These are phyloP conservation scores for Synanthedon tipuliformis DNA, from an alignment of 2,888 invertebrate genomes.

Conservation along the genomic window DNA sequence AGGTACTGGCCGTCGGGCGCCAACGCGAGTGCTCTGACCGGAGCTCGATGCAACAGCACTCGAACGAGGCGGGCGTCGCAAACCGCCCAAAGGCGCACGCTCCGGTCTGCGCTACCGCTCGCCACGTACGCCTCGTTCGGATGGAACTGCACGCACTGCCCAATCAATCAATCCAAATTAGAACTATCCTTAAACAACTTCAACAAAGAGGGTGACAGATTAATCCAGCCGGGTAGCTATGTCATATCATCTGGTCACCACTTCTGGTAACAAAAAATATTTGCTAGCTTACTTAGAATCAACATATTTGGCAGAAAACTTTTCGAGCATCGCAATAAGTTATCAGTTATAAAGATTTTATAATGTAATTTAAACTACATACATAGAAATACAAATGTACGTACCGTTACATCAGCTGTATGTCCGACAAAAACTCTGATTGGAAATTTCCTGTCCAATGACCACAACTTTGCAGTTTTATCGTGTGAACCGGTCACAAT, in stretches of 20 bases:
- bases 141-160: slow-evolving; percentile 87
- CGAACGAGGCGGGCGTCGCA: slow-evolving; percentile 85
- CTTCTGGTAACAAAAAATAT: no score
- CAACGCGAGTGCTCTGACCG: slow-evolving; percentile 81
- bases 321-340: no score
- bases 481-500: slow-evolving; percentile 86
- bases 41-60: slow-evolving; percentile 82
- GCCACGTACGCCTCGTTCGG: slow-evolving; percentile 92
- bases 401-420: slow-evolving; percentile 87
- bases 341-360: no score
- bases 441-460: slow-evolving; percentile 82
- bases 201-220: no score
- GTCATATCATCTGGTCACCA: not conserved
- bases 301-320: no score
- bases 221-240: no score
- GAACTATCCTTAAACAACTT: slow-evolving; percentile 5
- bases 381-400: slow-evolving; percentile 16
- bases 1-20: slow-evolving; percentile 87
- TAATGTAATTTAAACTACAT: no score
- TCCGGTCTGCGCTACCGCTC: slow-evolving; percentile 91
- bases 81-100: slow-evolving; percentile 88
- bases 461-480: slow-evolving; percentile 84
- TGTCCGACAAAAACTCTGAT: slow-evolving; percentile 90
- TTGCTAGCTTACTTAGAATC: no score
- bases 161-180: slow-evolving; percentile 3